These are phyloP conservation scores for Danio albolineatus DNA, from an alignment of 2,797 vertebrate genomes.

Conservation along the genomic window DNA sequence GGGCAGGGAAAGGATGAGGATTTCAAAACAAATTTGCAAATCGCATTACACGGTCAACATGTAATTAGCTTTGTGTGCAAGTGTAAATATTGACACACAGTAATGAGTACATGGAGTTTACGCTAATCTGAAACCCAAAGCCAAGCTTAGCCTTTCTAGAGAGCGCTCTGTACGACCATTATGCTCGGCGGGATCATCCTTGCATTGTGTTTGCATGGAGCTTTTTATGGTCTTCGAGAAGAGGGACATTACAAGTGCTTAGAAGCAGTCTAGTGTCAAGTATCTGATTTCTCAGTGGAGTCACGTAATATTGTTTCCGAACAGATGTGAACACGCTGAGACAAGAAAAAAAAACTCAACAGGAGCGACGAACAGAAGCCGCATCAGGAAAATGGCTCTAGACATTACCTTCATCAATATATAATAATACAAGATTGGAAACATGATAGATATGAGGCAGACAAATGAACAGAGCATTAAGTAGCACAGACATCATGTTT, in stretches of 20 bases:
- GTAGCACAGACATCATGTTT: constrained; percentile 38
- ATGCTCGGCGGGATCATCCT: constrained; percentile 34
- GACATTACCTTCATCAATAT: constrained; percentile 52
- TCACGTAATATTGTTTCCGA: constrained; percentile 37
- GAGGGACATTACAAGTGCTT: constrained; percentile 34
- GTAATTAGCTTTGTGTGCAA: constrained; percentile 60
- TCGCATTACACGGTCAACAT: constrained; percentile 55
- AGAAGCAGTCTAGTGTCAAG: constrained; percentile 11
- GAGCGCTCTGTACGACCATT: constrained; percentile 27
- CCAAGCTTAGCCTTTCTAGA: constrained; percentile 53
- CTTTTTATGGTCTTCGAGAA: constrained; percentile 12
- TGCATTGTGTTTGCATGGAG: constrained; percentile 31
- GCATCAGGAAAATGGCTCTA: constrained; percentile 35
- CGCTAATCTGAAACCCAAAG: constrained; percentile 57
- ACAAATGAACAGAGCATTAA: constrained; percentile 33
- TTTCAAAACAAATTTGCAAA: constrained; percentile 59
- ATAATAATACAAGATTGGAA: constrained; percentile 43
- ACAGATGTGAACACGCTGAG: constrained; percentile 51
- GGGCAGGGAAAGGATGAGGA: constrained; percentile 39
- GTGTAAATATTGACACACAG: constrained; percentile 61
- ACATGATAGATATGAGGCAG: constrained; percentile 29
- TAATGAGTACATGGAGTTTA: constrained; percentile 60
- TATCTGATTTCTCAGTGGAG: constrained; percentile 39
- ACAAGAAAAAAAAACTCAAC: constrained; percentile 7
- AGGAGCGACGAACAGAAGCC: constrained; percentile 29